Base-by-base conservation (phyloP, 2,888 invertebrate genomes). In the Acleris laterana region DNA sequence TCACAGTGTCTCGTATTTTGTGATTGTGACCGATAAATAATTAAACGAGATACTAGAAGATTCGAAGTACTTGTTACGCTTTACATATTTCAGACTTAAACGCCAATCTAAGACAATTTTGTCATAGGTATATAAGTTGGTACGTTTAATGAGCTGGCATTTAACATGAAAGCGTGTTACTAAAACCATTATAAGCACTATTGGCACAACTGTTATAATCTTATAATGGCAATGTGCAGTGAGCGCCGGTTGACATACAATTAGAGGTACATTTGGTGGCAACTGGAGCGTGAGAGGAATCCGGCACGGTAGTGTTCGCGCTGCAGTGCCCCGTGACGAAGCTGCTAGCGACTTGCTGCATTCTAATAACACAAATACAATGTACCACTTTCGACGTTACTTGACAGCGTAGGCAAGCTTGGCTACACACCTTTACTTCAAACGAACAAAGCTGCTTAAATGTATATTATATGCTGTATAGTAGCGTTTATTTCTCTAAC, bases 201-300 rank as follows among this genome's bases (percentile, higher is more conserved):
- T 46, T 46, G 46, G 46, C 17, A 46, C 46, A 46, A 17, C 6
- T 46, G 46, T 46, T 17, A 46, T 46, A 17, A 6, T 46, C 16
- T 46, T 7, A 46, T 46, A 55, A 61, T 61, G 44, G n/a, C 28
- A 19, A 81, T 81, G 80, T 73, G 78, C 79, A 77, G 75, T 70
- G 71, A 74, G 78, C 77, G 77, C 77, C 85, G 86, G 87, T 87
- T 83, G 85, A 83, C 88, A 85, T 77, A 90, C 84, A 89, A 90
- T 90, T 87, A 87, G 83, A 85, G 85, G 82, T 86, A 84, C 61
- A 51, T 68, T 91, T 89, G 83, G 85, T 79, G 83, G 80, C 85
- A 92, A 92, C 83, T 91, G 86, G 92, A 90, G 91, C 92, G 91
- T 92, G 91, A 89, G 91, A 91, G 85, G 90, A 87, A 89, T 90